phyloP scores from a whole-genome alignment of 2,888 invertebrate species.

The Labia minor region DNA sequence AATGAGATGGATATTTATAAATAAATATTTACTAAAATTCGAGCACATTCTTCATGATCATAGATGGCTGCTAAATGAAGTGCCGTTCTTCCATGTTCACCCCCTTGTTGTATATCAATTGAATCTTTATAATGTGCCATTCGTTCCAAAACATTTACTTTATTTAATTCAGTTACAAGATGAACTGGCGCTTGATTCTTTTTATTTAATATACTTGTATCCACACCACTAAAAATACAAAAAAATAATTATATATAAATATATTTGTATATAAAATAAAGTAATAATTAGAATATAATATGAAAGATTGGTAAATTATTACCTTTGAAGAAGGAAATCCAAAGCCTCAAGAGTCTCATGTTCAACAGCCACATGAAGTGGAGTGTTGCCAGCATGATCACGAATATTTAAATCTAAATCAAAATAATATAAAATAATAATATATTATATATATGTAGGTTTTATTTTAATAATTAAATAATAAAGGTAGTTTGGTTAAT shows the following conservation, averaged over 20 bases:
- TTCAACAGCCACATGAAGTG: constrained; percentile 70
- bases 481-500: too few species aligned
- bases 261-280: too few species aligned
- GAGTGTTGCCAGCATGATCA: constrained; percentile 68
- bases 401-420: constrained; percentile 56
- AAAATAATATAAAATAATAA: too few species aligned
- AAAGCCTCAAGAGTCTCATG: constrained; percentile 58
- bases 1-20: too few species aligned
- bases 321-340: constrained; percentile 63
- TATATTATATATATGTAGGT: too few species aligned
- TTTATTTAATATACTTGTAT: constrained; percentile 58
- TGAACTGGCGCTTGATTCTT: constrained; percentile 71
- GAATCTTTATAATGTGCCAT: constrained; percentile 57
- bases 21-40: constrained; percentile 72
- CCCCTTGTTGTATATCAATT: constrained; percentile 64
- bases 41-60: constrained; percentile 71
- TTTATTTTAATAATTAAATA: too few species aligned
- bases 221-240: constrained; percentile 47
- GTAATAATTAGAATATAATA: too few species aligned
- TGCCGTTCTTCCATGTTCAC: constrained; percentile 69
- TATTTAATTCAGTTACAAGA: constrained; percentile 65
- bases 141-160: constrained; percentile 54
- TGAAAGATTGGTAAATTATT: constrained; percentile 36
- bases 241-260: constrained; percentile 21
- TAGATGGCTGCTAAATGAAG: constrained; percentile 75